Evolutionary conservation across 2,888 invertebrate species (phyloP).

Genomic region (Hermodice carunculata): DNA sequence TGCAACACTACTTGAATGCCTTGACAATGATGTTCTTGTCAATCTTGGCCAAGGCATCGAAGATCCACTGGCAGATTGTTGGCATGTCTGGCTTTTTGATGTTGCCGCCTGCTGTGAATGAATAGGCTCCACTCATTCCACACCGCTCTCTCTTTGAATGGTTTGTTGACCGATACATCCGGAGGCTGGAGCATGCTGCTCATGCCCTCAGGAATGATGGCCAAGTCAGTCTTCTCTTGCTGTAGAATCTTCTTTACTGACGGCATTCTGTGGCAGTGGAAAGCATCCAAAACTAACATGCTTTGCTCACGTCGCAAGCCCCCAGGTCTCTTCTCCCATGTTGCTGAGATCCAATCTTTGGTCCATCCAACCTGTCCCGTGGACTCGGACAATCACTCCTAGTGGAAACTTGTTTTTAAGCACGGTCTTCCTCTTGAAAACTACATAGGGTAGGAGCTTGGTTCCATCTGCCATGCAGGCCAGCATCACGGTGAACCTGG

Average conservation of each 20-base stretch:
- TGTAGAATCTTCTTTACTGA: not conserved
- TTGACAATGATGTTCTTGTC: not conserved
- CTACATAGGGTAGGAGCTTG: too few relatives aligned
- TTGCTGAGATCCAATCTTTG: slow-evolving; percentile 14
- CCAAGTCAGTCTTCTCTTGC: slow-evolving; percentile 12
- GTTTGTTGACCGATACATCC: not conserved
- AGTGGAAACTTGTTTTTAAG: slow-evolving; percentile 13
- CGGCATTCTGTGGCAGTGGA: slow-evolving; percentile 16
- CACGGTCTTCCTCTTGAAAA: slow-evolving; percentile 26
- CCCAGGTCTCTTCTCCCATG: slow-evolving; percentile 9
- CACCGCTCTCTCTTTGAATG: slow-evolving; percentile 8
- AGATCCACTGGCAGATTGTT: not conserved
- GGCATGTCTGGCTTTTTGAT: not conserved
- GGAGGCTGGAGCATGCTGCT: slow-evolving; percentile 4
- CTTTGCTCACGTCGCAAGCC: not conserved
- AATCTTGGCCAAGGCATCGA: not conserved
- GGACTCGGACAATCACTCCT: slow-evolving; percentile 5
- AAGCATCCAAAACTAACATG: slow-evolving; percentile 23
- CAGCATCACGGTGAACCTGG: slow-evolving; percentile 17
- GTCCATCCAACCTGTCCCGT: slow-evolving; percentile 21
- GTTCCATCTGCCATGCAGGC: too few relatives aligned
- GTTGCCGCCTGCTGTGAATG: not conserved
- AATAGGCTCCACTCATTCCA: too few relatives aligned
- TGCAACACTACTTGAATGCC: slow-evolving; percentile 5
- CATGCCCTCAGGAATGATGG: slow-evolving; percentile 15